Evolutionary conservation across 2,888 invertebrate genomes (phyloP), one percentile per base, ranked within the genome.

Genomic region (Prionchulus punctatus): DNA sequence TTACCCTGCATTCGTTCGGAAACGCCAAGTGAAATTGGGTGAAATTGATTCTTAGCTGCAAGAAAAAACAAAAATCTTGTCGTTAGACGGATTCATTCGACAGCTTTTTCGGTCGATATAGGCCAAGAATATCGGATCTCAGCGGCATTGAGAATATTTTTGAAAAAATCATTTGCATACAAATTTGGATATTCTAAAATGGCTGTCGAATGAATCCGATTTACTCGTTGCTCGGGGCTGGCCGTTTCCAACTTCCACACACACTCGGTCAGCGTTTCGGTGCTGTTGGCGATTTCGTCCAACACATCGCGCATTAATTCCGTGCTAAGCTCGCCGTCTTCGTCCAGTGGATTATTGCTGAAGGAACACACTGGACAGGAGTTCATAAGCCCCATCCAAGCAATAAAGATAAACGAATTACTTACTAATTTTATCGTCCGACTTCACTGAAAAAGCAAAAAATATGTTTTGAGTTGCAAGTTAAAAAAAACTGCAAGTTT

Each of bases 1-100:
- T 69, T 18, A 63, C 57, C n/a, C 54, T 58, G 59, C 69, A 69
- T 52, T 65, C 63, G 60, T 69, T 69, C 4, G 67, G 67, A 28
- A 60, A 55, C 7, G 62, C 64, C 53, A 68, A 56, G 3, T 60
- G 50, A 45, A 69, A 69, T 4, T 65, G 60, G 30, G 64, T 61
- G 28, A 68, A 61, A 56, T 65, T 65, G 30, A 67, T 56, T 1
- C 65, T 62, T 23, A 66, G 60, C 30, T 61, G 54, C 30, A 59
- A 59, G 12, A 59, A 51, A 3, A 55, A 7, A 48, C 12, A 36
- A 36, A 36, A n/a, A n/a, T n/a, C n/a, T n/a, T n/a, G n/a, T n/a
- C n/a, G n/a, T n/a, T n/a, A n/a, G n/a, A n/a, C n/a, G n/a, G n/a
- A n/a, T n/a, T n/a, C n/a, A n/a, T n/a, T n/a, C n/a, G n/a, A n/a